Conservation (phyloP, 1,140 invertebrate genomes). For the Danaus melanippus region DNA sequence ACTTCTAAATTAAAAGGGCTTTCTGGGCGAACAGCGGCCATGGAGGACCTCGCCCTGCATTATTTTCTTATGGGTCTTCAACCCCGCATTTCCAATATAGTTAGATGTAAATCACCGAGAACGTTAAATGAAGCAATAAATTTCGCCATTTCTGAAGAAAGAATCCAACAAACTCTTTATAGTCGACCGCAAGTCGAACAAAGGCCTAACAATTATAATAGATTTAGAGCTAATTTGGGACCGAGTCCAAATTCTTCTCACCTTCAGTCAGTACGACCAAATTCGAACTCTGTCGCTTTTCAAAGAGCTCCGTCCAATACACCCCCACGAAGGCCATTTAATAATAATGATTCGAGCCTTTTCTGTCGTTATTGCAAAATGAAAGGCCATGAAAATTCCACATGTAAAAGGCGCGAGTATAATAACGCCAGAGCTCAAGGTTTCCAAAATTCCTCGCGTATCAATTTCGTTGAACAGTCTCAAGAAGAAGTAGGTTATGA, state of each 20-base stretch:
- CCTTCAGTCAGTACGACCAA: no score
- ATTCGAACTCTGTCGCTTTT: no score
- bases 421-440: neutral
- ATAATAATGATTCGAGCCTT: conserved; percentile 4
- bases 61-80: conserved; percentile 20
- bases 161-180: conserved; percentile 19
- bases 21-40: conserved; percentile 16
- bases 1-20: conserved; percentile 1
- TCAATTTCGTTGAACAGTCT: no score
- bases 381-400: conserved; percentile 1
- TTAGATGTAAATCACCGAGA: conserved; percentile 16
- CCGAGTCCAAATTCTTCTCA: no score
- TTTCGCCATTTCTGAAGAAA: conserved; percentile 22
- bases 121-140: conserved; percentile 25
- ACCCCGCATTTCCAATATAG: conserved; percentile 23
- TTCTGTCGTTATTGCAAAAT: conserved; percentile 4
- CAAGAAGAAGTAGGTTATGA: no score
- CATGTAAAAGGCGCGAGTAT: neutral
- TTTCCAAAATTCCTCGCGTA: no score
- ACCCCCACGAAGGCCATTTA: neutral
- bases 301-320: neutral
- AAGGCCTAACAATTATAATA: no score
- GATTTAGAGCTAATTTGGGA: no score
- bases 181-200: neutral
- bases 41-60: conserved; percentile 27